Evolutionary conservation across 2,888 invertebrate genomes (phyloP).

Genomic region (Tridacna gigas): DNA sequence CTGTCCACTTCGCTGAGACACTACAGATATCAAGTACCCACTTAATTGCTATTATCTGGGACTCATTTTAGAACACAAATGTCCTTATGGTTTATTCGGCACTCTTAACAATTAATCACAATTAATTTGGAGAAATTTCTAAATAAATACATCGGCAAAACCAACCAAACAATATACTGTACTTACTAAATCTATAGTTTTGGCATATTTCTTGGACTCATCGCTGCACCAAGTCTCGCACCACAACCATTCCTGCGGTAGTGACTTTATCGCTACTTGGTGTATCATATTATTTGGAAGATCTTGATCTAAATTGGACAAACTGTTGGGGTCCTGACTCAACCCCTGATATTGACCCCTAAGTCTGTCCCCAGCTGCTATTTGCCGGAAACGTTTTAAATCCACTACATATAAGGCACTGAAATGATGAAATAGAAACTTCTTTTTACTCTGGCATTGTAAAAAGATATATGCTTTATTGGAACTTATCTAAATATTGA

Average conservation of each 20-base stretch:
- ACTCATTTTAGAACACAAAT: too few species aligned
- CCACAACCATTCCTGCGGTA: slow-evolving; percentile 99
- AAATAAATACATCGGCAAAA: too few species aligned
- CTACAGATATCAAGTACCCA: too few species aligned
- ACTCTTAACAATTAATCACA: too few species aligned
- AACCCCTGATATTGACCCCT: slow-evolving; percentile 99
- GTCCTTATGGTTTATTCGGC: too few species aligned
- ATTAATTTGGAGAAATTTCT: too few species aligned
- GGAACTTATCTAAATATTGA: background rate
- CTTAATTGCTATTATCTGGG: too few species aligned
- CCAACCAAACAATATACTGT: too few species aligned
- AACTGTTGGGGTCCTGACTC: slow-evolving; percentile 99
- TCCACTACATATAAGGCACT: slow-evolving; percentile 99
- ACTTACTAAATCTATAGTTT: slow-evolving; percentile 97
- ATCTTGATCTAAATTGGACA: slow-evolving; percentile 97
- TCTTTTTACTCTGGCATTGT: background rate
- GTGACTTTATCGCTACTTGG: slow-evolving; percentile 96
- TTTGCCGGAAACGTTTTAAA: slow-evolving; percentile 96
- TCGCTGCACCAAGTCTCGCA: slow-evolving; percentile 99
- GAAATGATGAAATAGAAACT: slow-evolving; percentile 83
- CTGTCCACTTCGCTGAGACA: too few species aligned
- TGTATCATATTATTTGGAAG: slow-evolving; percentile 99
- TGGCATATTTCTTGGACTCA: slow-evolving; percentile 95
- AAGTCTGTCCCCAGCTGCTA: slow-evolving; percentile 98
- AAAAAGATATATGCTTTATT: background rate